phyloP scores from a whole-genome alignment of 2,797 vertebrate species.

The Delichon dasypus region DNA sequence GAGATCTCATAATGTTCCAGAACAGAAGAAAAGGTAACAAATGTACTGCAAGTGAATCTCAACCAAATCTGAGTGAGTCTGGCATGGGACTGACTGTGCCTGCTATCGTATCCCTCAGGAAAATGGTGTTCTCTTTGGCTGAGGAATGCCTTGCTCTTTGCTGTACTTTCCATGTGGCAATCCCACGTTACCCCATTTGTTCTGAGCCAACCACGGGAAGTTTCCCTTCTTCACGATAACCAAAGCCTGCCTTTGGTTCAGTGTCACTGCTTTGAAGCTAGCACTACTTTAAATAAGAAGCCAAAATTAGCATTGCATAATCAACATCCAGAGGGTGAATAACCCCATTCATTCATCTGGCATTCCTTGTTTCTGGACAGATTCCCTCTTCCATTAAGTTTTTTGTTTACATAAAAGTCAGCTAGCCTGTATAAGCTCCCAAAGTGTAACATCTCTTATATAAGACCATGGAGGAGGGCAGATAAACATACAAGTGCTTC shows the following conservation, averaged over 20 bases:
- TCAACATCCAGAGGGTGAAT: slow-evolving; percentile 35
- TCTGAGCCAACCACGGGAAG: background rate
- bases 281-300: background rate
- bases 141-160: background rate
- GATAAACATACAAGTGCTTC: background rate
- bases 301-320: slow-evolving; percentile 54
- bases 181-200: background rate
- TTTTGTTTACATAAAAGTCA: slow-evolving; percentile 11
- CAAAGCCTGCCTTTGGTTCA: background rate
- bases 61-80: background rate
- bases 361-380: background rate
- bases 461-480: background rate
- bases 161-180: background rate
- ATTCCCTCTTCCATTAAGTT: background rate
- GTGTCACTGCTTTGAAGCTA: background rate
- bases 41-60: background rate
- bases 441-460: background rate
- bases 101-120: background rate
- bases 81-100: background rate
- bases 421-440: background rate
- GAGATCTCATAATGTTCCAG: background rate
- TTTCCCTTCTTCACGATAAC: background rate
- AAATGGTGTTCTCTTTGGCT: background rate
- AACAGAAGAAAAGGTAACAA: background rate
- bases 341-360: slow-evolving; percentile 38